Evolutionary conservation across 1,140 invertebrate genomes (phyloP), one percentile per base, ranked within the genome.

Genomic region (Panagrolaimus sp.): DNA sequence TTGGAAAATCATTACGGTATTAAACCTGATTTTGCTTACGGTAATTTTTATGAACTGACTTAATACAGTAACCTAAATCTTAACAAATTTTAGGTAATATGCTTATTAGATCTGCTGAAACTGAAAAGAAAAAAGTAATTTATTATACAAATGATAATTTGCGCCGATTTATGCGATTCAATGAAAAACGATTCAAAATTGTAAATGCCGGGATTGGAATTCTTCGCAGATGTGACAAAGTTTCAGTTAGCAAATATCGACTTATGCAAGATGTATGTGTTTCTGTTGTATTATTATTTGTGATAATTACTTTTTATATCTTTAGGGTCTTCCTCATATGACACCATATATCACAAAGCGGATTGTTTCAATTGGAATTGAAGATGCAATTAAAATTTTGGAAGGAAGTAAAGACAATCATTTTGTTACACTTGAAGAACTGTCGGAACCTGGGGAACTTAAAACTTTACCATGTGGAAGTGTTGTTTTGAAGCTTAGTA

Each of bases 101-200:
- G 17, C 73, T 82, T 26, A 69, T 71, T 55, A 69, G 80, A 21
- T 63, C 71, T 3, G 52, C 58, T 10, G 77, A 83, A 64, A 68
- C 58, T 15, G 76, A 82, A 26, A 72, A 76, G 45, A 82, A 81
- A 28, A 73, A 74, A 15, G 71, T 63, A 15, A 58, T 82, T 15
- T 82, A 82, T 68, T 83, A 70, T 62, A 81, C 81, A 6, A 82
- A 82, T 65, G 75, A 77, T 62, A 70, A 62, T 15, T 47, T 82
- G 7, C 78, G 73, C 15, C 62, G 80, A n/a, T 83, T 82, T 43
- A 48, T 79, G 15, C 58, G 70, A 44, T 58, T n/a, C 17, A 47
- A 45, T 32, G 81, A 77, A 48, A 52, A 12, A 7, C 73, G 77
- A n/a, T 75, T 77, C 58, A 63, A 71, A 38, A 46, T 77, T 44